Conservation (phyloP, 2,113 vertebrate species). For the Numenius arquata region DNA sequence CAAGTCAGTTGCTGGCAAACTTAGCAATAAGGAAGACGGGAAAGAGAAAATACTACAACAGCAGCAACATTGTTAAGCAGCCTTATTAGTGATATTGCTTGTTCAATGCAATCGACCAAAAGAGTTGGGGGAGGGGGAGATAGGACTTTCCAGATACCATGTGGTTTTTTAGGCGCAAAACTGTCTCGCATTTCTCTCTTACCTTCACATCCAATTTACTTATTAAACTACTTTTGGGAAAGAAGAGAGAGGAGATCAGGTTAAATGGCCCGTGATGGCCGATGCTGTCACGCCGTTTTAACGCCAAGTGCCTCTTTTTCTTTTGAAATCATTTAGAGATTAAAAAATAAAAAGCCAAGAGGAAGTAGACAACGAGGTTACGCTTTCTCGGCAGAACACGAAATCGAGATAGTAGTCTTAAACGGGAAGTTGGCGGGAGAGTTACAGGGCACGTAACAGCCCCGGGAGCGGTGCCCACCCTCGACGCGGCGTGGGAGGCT, state of each 20-base stretch:
- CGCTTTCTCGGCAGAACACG: neutral
- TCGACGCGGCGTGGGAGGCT: fast-evolving
- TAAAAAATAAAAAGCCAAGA: neutral
- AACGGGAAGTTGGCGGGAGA: neutral
- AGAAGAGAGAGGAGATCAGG: neutral
- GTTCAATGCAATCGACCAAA: neutral
- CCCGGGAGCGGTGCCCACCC: neutral
- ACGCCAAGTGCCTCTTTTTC: fast-evolving
- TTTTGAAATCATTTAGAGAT: neutral
- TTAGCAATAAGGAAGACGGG: neutral
- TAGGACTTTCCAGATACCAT: neutral
- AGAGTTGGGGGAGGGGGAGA: fast-evolving
- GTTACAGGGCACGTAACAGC: fast-evolving
- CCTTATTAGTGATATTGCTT: neutral
- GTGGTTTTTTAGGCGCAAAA: neutral
- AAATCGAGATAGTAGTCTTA: neutral
- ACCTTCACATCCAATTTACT: neutral
- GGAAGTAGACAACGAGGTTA: neutral
- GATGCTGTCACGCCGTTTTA: neutral
- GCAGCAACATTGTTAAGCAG: neutral
- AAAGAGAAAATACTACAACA: neutral
- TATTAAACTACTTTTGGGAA: neutral
- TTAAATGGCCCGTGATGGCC: fast-evolving
- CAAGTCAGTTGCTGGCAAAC: neutral
- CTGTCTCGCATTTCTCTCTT: neutral